Base-by-base conservation (phyloP, 1,140 invertebrate genomes). In the Hestina assimilis region DNA sequence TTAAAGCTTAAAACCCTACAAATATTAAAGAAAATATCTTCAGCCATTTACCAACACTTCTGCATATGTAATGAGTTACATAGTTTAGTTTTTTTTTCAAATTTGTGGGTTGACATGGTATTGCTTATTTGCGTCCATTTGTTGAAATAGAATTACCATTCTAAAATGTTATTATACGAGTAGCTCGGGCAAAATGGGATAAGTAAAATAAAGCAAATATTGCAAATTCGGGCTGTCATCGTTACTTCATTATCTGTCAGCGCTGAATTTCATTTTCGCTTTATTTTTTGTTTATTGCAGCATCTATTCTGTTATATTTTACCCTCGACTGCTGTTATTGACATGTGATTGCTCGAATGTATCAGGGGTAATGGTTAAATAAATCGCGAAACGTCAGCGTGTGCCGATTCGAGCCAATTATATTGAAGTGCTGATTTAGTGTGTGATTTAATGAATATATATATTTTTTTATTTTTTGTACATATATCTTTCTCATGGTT, bases 311-410 rank as follows among this genome's bases (percentile, higher is more conserved):
- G 33, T 19, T 38, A 38, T 38, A 38, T 38, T 38, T 38, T 38
- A 38, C 20, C 19, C 45, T 20, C 35, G 23, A 15, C 50, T 15
- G 14, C 50, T 52, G 50, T 12, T 29, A 52, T 52, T 52, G 55
- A 50, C 46, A 40, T 26, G 48, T 29, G 38, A 35, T 57, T 41
- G 42, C 31, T 14, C 12, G 21, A 57, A 58, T 58, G 46, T 57
- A 42, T 57, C 46, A n/a, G 19, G n/a, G 3, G 35, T 51, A 38
- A 51, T 51, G 48, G 48, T 40, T 28, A 47, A 57, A 57, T 57
- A 47, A 56, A 57, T 57, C 40, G 19, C 21, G 1, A 23, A 29
- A n/a, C 28, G 46, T 50, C 47, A 42, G 12, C 55, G 21, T 17
- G 9, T 8, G 43, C 29, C 14, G n/a, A 40, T 41, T 58, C 19